These are phyloP conservation scores for Nomada fucata DNA, from an alignment of 2,888 invertebrate genomes.

Conservation along the genomic window DNA sequence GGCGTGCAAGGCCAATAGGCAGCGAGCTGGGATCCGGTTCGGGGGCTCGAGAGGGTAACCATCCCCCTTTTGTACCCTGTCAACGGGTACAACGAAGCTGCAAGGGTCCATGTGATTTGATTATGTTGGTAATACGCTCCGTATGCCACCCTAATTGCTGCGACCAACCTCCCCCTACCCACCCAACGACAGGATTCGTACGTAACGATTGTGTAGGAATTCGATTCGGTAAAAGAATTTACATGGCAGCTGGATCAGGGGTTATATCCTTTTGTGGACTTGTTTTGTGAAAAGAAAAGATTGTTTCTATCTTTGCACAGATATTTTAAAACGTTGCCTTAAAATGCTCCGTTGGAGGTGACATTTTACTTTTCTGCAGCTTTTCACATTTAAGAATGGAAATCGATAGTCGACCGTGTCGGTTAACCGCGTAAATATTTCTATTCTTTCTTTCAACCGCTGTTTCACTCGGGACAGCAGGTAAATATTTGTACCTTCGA, in stretches of 20 bases:
- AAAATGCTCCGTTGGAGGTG: not conserved
- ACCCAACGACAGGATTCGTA: slow-evolving; percentile 51
- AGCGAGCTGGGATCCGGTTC: slow-evolving; percentile 10
- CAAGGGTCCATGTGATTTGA: slow-evolving; percentile 76
- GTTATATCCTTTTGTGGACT: not conserved
- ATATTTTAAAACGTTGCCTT: too few species aligned
- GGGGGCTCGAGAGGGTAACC: slow-evolving; percentile 44
- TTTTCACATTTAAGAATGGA: too few species aligned
- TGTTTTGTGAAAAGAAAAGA: too few species aligned
- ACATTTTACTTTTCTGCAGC: not conserved
- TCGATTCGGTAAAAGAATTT: slow-evolving; percentile 16
- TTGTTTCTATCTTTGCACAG: too few species aligned
- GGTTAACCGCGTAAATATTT: too few species aligned
- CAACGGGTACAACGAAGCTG: slow-evolving; percentile 50
- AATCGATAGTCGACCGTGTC: too few species aligned
- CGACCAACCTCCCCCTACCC: slow-evolving; percentile 54
- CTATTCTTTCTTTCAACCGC: too few species aligned
- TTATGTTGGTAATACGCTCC: slow-evolving; percentile 76
- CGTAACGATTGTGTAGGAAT: slow-evolving; percentile 38
- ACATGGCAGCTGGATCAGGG: not conserved
- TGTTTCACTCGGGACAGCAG: too few species aligned
- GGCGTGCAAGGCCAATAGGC: slow-evolving; percentile 42
- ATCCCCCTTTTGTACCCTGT: slow-evolving; percentile 38
- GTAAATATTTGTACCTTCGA: too few species aligned
- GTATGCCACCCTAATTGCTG: slow-evolving; percentile 76